Evolutionary conservation across 2,888 invertebrate species (phyloP).

Genomic region (Conus canariensis): DNA sequence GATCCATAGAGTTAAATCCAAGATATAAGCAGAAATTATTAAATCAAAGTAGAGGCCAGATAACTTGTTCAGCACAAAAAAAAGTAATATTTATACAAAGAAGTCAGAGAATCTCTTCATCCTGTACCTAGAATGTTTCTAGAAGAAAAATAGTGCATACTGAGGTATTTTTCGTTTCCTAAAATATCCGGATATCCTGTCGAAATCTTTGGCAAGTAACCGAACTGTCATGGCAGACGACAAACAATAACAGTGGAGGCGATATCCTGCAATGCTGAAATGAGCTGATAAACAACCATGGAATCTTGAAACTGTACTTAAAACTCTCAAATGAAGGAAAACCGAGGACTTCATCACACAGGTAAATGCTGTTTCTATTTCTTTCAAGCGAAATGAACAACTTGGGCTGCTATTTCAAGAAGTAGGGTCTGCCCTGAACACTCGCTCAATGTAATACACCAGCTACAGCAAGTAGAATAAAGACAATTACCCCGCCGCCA

Average conservation of each 20-base stretch:
- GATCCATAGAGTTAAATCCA: no score
- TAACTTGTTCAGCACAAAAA: no score
- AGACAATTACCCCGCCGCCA: no score
- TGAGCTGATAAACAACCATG: constrained; percentile 8
- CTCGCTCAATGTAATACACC: no score
- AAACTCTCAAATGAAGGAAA: constrained; percentile 32
- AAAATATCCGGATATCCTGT: neutral
- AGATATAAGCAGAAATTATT: no score
- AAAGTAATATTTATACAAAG: no score
- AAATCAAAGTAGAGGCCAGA: no score
- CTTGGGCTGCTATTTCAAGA: no score
- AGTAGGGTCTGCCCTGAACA: no score
- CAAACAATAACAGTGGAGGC: constrained; percentile 5
- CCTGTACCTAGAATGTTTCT: no score
- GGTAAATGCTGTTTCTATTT: neutral
- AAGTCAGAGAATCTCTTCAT: no score
- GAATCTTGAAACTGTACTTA: neutral
- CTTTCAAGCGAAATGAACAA: neutral
- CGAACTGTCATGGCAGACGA: constrained; percentile 40
- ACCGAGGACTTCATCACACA: constrained; percentile 24
- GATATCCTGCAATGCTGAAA: neutral
- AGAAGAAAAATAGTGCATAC: neutral
- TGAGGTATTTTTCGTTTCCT: neutral
- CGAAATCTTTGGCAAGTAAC: neutral
- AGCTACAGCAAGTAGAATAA: no score